A percentile compares a stretch with the other conserved stretches of the same genome.
Evolutionary conservation across 2,113 vertebrate genomes (phyloP).

Genomic region (Alexandromys fortis): DNA sequence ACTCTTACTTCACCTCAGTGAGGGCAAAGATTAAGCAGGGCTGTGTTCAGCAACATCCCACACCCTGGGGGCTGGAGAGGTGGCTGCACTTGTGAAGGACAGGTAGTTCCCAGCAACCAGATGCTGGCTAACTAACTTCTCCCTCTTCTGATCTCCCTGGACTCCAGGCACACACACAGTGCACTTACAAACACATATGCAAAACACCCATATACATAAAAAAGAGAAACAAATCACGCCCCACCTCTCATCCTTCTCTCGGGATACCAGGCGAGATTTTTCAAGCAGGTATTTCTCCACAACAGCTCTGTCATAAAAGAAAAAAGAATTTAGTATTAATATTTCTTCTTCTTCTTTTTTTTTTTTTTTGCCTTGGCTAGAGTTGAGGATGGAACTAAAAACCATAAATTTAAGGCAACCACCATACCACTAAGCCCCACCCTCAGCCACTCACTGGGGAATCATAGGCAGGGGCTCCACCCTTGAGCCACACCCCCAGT

Average conservation of each 20-base stretch:
- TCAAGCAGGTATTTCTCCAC: constrained; percentile 99
- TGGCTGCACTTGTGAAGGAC: background rate
- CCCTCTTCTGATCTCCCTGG: background rate
- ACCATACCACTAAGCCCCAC: background rate
- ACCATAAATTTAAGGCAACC: background rate
- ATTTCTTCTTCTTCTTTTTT: background rate
- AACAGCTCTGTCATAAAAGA: constrained; percentile 89
- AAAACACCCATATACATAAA: background rate
- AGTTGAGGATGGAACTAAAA: background rate
- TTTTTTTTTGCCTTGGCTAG: background rate
- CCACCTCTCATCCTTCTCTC: constrained; percentile 98
- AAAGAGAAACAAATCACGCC: background rate
- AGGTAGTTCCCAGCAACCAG: background rate
- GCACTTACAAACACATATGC: background rate
- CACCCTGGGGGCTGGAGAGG: background rate
- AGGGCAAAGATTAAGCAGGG: rapidly evolving
- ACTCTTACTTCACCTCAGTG: background rate
- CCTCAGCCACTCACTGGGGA: too few relatives aligned
- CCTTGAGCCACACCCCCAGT: background rate
- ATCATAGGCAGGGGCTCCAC: background rate
- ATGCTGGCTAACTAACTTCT: background rate
- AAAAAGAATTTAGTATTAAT: background rate
- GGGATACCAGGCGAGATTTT: constrained; percentile 97
- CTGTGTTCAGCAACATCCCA: rapidly evolving
- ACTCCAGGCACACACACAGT: background rate